Conservation (phyloP, 2,888 invertebrate genomes). For the Aspidiotus destructor region DNA sequence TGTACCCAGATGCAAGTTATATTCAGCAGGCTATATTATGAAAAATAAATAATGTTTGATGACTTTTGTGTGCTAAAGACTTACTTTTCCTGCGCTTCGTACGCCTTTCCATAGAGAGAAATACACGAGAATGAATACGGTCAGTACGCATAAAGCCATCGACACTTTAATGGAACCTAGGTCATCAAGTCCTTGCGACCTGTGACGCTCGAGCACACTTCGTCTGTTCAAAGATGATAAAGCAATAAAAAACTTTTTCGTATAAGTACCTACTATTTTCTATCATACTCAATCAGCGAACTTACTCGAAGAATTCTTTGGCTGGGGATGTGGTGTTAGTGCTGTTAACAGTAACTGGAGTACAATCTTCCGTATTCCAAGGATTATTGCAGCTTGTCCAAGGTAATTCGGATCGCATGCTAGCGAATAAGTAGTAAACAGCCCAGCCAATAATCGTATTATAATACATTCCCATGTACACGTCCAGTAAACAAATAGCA, state of each 20-base stretch:
- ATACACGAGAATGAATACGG: conserved; percentile 86
- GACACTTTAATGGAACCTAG: conserved; percentile 85
- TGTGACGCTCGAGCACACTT: conserved; percentile 73
- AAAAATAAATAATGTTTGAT: too few relatives aligned
- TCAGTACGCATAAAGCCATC: conserved; percentile 77
- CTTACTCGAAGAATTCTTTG: conserved; percentile 81
- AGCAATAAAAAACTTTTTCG: neutral
- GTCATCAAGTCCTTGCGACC: conserved; percentile 69
- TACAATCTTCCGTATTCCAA: conserved; percentile 75
- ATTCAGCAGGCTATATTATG: too few relatives aligned
- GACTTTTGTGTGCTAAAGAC: conserved; percentile 17
- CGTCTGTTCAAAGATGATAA: conserved; percentile 51
- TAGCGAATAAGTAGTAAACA: conserved; percentile 77
- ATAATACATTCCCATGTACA: conserved; percentile 95
- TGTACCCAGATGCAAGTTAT: too few relatives aligned
- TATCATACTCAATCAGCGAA: neutral
- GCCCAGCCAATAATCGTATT: conserved; percentile 96
- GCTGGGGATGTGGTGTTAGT: conserved; percentile 64
- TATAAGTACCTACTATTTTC: neutral
- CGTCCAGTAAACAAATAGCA: conserved; percentile 89
- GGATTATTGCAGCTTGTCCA: conserved; percentile 79
- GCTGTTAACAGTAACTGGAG: conserved; percentile 52
- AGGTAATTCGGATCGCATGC: conserved; percentile 68
- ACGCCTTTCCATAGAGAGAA: conserved; percentile 96
- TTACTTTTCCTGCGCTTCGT: conserved; percentile 81